A percentile compares a stretch with the other conserved stretches of the same genome.
Conservation (phyloP, 2,113 vertebrate genomes). For the Rhinolophus ferrumequinum region DNA sequence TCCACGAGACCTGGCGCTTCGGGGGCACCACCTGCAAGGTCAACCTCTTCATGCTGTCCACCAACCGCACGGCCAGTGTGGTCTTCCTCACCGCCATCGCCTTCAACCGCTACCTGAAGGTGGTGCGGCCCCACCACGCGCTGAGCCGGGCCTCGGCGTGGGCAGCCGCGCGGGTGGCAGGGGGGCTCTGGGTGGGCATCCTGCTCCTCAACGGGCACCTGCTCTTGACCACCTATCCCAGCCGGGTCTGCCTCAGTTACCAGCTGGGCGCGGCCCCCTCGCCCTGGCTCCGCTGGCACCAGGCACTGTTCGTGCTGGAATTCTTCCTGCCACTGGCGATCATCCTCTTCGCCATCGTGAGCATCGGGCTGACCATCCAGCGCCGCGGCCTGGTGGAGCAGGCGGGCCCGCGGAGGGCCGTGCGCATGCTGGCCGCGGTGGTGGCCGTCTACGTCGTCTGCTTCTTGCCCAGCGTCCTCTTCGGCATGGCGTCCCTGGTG, state of each 20-base stretch:
- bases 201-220: conserved; percentile 42
- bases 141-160: conserved; percentile 77
- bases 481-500: neutral
- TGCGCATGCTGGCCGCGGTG: conserved; percentile 45
- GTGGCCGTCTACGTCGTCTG: conserved; percentile 82
- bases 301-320: conserved; percentile 70
- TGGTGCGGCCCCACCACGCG: conserved; percentile 78
- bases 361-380: conserved; percentile 38
- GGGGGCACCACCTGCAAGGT: conserved; percentile 68
- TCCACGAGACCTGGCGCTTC: conserved; percentile 57
- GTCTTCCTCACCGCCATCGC: conserved; percentile 85
- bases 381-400: conserved; percentile 32
- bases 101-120: conserved; percentile 86
- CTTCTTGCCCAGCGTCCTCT: conserved; percentile 84
- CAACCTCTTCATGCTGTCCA: conserved; percentile 85
- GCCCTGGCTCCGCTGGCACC: conserved; percentile 40
- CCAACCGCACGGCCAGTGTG: conserved; percentile 85
- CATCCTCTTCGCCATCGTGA: conserved; percentile 64
- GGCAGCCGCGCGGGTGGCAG: conserved; percentile 76
- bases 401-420: conserved; percentile 41
- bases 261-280: conserved; percentile 41
- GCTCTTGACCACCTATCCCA: neutral
- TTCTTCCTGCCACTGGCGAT: conserved; percentile 60
- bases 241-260: conserved; percentile 80
- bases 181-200: conserved; percentile 81